Conservation (phyloP, 2,888 invertebrate species). For the Parnassius mnemosyne region DNA sequence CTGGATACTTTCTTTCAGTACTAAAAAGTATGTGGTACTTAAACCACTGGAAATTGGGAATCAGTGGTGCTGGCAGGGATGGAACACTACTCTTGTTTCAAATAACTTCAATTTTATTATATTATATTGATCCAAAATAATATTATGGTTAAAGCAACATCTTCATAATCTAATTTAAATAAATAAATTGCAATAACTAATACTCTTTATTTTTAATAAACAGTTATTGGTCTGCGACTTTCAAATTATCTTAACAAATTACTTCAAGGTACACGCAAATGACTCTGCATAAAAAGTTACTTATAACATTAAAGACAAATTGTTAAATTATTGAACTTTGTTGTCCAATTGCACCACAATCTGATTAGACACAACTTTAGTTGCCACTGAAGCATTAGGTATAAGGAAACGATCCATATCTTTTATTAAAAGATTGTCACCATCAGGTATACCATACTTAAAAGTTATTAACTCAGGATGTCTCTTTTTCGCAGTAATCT, state of each 20-base stretch:
- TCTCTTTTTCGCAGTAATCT: conserved; percentile 97
- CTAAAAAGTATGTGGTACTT: too few relatives aligned
- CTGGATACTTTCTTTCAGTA: too few relatives aligned
- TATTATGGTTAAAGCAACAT: neutral
- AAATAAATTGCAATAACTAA: neutral
- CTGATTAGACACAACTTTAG: conserved; percentile 93
- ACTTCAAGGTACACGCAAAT: conserved; percentile 8
- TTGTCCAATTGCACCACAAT: conserved; percentile 81
- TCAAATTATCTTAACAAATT: neutral
- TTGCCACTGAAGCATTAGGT: conserved; percentile 94
- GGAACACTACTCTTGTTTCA: too few relatives aligned
- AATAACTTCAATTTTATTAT: too few relatives aligned
- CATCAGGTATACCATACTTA: conserved; percentile 94
- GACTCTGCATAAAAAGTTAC: conserved; percentile 12
- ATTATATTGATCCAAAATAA: too few relatives aligned
- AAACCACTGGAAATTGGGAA: too few relatives aligned
- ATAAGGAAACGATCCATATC: conserved; percentile 96
- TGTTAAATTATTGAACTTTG: conserved; percentile 42
- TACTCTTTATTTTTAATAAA: neutral
- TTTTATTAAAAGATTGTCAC: conserved; percentile 87
- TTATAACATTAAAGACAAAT: conserved; percentile 6
- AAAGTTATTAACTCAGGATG: conserved; percentile 98
- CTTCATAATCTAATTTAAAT: neutral
- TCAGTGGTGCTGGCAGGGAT: too few relatives aligned
- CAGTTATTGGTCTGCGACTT: neutral